Conservation (phyloP, 1,140 invertebrate genomes). For the Drosophila jambulina region DNA sequence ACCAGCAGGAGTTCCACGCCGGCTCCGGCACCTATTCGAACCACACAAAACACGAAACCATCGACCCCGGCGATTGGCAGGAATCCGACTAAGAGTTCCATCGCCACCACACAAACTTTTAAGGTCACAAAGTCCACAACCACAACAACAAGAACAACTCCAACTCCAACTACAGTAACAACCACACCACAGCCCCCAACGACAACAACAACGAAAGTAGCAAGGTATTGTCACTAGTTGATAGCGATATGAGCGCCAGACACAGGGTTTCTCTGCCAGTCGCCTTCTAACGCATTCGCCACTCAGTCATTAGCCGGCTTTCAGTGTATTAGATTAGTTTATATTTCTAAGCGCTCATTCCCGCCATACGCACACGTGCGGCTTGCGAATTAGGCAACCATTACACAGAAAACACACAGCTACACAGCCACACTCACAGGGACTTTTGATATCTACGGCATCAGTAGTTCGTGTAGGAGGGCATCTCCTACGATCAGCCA, state of each 20-base stretch:
- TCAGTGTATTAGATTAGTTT: conserved; percentile 8
- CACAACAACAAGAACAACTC: conserved; percentile 50
- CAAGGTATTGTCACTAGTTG: conserved; percentile 57
- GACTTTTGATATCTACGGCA: conserved; percentile 3
- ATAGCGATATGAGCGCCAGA: conserved; percentile 3
- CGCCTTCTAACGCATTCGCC: not conserved
- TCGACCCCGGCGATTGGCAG: conserved; percentile 24
- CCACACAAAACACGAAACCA: conserved; percentile 21
- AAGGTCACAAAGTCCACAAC: conserved; percentile 45
- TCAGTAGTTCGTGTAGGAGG: not conserved
- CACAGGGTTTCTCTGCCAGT: not conserved
- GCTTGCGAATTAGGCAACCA: conserved; percentile 21
- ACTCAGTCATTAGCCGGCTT: conserved; percentile 14
- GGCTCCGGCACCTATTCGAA: conserved; percentile 9
- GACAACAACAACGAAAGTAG: conserved; percentile 56
- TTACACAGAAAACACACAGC: conserved; percentile 23
- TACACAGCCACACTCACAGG: conserved; percentile 8
- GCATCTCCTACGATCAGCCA: conserved; percentile 9
- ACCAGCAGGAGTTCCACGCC: conserved; percentile 22
- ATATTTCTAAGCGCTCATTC: conserved; percentile 26
- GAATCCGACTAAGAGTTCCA: conserved; percentile 45
- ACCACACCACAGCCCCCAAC: conserved; percentile 27
- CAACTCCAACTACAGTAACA: conserved; percentile 58
- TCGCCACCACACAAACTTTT: conserved; percentile 40
- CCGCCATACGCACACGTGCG: conserved; percentile 5